These are phyloP conservation scores for Eristalinus aeneus DNA, from an alignment of 2,888 invertebrate species.

Conservation along the genomic window DNA sequence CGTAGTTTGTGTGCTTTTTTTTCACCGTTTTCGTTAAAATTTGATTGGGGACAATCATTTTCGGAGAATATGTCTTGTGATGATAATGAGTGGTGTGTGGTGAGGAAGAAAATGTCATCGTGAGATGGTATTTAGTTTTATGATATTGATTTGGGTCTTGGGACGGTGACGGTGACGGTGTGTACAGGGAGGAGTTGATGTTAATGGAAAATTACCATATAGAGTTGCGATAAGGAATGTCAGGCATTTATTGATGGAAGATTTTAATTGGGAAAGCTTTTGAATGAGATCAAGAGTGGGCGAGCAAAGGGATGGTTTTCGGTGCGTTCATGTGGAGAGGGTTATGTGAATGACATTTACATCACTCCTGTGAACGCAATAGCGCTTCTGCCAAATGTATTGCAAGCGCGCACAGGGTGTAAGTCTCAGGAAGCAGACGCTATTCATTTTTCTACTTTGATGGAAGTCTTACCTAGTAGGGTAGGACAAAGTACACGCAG, in stretches of 20 bases:
- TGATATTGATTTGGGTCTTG: slow-evolving; percentile 61
- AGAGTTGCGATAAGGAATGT: slow-evolving; percentile 59
- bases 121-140: slow-evolving; percentile 67
- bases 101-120: slow-evolving; percentile 65
- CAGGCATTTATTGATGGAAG: slow-evolving; percentile 2
- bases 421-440: too few species aligned
- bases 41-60: slow-evolving; percentile 65
- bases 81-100: slow-evolving; percentile 49
- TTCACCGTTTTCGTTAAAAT: slow-evolving; percentile 66
- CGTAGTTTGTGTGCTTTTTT: slow-evolving; percentile 30
- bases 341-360: background rate
- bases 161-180: background rate
- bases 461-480: too few species aligned
- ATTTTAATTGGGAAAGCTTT: background rate
- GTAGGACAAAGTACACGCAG: too few species aligned
- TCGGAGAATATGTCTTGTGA: slow-evolving; percentile 57
- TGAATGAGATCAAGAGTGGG: background rate
- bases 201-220: slow-evolving; percentile 54
- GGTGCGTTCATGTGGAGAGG: background rate
- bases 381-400: too few species aligned
- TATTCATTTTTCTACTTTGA: too few species aligned
- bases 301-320: background rate
- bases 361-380: too few species aligned
- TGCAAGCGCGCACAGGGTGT: too few species aligned
- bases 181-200: background rate